Evolutionary conservation across 2,797 vertebrate genomes (phyloP).

Genomic region (Lemur catta): DNA sequence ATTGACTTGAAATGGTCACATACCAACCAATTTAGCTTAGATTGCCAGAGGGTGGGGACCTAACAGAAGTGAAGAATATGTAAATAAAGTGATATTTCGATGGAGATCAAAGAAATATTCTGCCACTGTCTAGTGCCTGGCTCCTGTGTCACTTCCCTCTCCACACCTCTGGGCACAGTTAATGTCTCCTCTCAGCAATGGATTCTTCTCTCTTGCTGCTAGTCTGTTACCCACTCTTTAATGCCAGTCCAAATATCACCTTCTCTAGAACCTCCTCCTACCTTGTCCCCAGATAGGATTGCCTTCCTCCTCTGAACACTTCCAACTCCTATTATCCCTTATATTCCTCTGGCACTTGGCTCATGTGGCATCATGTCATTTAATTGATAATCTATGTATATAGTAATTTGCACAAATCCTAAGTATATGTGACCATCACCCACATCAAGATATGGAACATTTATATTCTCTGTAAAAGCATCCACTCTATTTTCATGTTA

Average conservation of each 20-base stretch:
- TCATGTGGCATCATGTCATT: not conserved
- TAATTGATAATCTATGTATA: not conserved
- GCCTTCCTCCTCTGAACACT: not conserved
- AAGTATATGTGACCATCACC: not conserved
- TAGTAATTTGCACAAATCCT: not conserved
- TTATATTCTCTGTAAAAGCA: not conserved
- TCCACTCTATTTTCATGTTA: not conserved
- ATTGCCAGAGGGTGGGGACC: not conserved
- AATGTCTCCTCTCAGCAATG: not conserved
- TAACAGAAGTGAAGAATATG: slow-evolving; percentile 25
- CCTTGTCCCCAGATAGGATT: not conserved
- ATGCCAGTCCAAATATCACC: not conserved
- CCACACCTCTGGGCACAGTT: not conserved
- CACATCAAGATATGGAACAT: not conserved
- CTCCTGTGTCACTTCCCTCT: not conserved
- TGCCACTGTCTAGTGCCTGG: not conserved
- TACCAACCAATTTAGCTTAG: slow-evolving; percentile 18
- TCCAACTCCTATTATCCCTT: not conserved
- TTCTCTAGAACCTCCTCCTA: not conserved
- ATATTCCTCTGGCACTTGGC: not conserved
- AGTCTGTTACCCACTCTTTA: not conserved
- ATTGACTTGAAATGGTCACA: slow-evolving; percentile 35
- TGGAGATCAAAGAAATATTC: not conserved
- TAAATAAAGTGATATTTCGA: slow-evolving; percentile 36
- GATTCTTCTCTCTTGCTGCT: not conserved